phyloP scores from a whole-genome alignment of 1,140 invertebrate species.

The Coptotermes formosanus region DNA sequence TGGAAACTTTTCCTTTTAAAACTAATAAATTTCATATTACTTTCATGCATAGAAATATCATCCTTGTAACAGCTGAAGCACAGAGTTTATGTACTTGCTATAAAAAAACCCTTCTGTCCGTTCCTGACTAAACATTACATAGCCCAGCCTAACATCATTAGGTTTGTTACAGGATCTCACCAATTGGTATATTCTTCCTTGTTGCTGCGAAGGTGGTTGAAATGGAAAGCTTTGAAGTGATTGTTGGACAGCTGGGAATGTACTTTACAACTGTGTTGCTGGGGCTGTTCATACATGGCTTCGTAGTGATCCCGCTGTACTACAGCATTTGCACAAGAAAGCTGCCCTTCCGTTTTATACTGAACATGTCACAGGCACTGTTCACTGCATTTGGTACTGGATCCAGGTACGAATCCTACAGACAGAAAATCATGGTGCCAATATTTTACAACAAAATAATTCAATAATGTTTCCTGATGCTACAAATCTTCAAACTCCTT shows the following conservation, averaged over 20 bases:
- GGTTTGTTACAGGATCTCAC: conserved; percentile 73
- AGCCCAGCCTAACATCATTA: neutral
- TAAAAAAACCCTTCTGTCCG: neutral
- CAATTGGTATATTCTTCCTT: conserved; percentile 87
- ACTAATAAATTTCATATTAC: too few species aligned
- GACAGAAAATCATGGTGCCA: neutral
- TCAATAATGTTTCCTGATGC: too few species aligned
- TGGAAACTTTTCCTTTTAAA: too few species aligned
- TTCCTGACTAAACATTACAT: neutral
- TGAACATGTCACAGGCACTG: conserved; percentile 82
- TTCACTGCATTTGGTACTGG: conserved; percentile 90
- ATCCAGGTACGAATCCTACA: conserved; percentile 65
- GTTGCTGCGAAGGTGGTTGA: conserved; percentile 87
- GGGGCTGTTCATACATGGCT: conserved; percentile 87
- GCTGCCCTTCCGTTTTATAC: conserved; percentile 77
- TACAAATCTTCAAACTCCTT: too few species aligned
- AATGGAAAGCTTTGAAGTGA: conserved; percentile 76
- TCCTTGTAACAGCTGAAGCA: neutral
- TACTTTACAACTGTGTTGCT: conserved; percentile 89
- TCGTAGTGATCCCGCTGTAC: conserved; percentile 80
- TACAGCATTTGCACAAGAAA: conserved; percentile 76
- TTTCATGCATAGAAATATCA: too few species aligned
- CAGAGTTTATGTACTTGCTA: neutral
- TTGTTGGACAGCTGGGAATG: conserved; percentile 82
- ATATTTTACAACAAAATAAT: neutral